Conservation (phyloP, 64 coral and sea anemone species). For the Orbicella faveolata region DNA sequence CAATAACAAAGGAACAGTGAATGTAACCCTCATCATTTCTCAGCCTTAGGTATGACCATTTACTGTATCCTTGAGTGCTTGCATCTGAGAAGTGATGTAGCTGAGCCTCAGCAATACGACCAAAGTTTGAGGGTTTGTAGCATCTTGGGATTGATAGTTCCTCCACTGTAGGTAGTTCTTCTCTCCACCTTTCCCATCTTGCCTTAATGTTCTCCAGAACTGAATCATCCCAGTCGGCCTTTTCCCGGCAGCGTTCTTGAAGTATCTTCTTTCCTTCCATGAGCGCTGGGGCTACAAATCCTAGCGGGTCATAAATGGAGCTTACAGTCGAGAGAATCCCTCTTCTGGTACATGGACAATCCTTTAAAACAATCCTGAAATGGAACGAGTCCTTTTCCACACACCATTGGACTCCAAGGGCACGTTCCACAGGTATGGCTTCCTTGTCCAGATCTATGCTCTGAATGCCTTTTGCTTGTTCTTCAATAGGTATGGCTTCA, state of each 20-base stretch:
- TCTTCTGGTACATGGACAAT: background rate
- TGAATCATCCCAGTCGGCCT: slow-evolving; percentile 11
- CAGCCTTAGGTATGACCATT: slow-evolving; percentile 12
- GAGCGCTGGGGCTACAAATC: background rate
- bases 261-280: slow-evolving; percentile 31
- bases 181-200: slow-evolving; percentile 10
- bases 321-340: slow-evolving; percentile 16
- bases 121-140: slow-evolving; percentile 32
- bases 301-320: slow-evolving; percentile 21
- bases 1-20: background rate
- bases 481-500: background rate
- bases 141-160: background rate
- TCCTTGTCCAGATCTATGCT: background rate
- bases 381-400: background rate
- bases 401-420: background rate
- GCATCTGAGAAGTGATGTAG: slow-evolving; percentile 36
- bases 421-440: background rate
- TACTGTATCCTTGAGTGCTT: slow-evolving; percentile 5
- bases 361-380: background rate
- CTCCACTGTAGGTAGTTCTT: background rate
- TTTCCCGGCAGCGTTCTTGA: background rate
- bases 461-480: background rate
- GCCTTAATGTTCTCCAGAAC: background rate
- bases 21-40: background rate
- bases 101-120: background rate